A percentile compares a stretch with the other conserved stretches of the same genome.
These are phyloP conservation scores for Pholis gunnellus DNA, from an alignment of 2,113 vertebrate genomes.

Conservation along the genomic window DNA sequence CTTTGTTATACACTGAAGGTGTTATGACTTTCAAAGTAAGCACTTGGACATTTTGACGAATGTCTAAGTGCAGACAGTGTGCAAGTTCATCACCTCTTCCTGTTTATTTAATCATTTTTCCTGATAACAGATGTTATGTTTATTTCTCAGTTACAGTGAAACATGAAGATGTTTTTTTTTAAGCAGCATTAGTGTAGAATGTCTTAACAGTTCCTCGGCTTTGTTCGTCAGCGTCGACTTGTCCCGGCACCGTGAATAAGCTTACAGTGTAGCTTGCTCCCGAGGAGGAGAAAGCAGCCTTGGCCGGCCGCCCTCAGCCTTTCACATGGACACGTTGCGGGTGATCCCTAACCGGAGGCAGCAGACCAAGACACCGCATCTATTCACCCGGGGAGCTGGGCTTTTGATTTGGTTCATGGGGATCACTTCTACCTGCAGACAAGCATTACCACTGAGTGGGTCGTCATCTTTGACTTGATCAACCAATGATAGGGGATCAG, in stretches of 20 bases:
- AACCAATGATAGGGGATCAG: slow-evolving; percentile 77
- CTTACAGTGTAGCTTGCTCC: slow-evolving; percentile 38
- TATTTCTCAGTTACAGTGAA: neutral
- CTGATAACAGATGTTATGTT: neutral
- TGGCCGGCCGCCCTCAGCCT: slow-evolving; percentile 61
- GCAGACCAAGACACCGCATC: slow-evolving; percentile 53
- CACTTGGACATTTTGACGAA: neutral
- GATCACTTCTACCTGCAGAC: slow-evolving; percentile 76
- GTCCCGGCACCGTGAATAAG: slow-evolving; percentile 38
- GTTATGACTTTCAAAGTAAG: neutral
- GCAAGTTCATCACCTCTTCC: neutral
- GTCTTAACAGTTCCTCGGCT: slow-evolving; percentile 18
- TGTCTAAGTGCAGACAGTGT: neutral
- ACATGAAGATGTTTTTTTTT: neutral
- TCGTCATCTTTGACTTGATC: slow-evolving; percentile 81
- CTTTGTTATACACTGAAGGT: neutral
- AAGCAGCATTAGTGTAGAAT: slow-evolving; percentile 2
- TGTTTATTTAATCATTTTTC: neutral
- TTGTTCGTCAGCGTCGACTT: slow-evolving; percentile 52
- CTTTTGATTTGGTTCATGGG: slow-evolving; percentile 75
- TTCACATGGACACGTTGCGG: slow-evolving; percentile 47
- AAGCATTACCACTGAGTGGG: slow-evolving; percentile 76
- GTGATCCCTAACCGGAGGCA: slow-evolving; percentile 53
- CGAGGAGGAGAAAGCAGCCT: slow-evolving; percentile 49
- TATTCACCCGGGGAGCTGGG: slow-evolving; percentile 60